Evolutionary conservation across 2,113 vertebrate species (phyloP).

Genomic region (Xiphophorus hellerii): DNA sequence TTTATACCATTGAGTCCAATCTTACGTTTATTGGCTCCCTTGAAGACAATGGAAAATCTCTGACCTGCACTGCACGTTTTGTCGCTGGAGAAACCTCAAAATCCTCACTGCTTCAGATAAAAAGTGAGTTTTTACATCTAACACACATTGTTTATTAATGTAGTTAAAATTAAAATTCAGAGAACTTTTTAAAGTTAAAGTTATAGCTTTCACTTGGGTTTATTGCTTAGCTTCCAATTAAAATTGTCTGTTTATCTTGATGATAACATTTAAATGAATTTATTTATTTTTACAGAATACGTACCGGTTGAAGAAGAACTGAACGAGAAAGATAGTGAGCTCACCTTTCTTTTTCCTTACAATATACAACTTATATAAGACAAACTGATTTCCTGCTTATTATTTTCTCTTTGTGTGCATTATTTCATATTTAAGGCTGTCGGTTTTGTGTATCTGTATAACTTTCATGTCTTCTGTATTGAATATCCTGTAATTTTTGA

Average conservation of each 20-base stretch:
- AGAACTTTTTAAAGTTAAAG: background rate
- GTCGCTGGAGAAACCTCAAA: slow-evolving; percentile 26
- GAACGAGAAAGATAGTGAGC: slow-evolving; percentile 31
- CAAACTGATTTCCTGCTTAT: background rate
- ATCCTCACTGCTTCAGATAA: slow-evolving; percentile 47
- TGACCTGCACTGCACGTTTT: slow-evolving; percentile 64
- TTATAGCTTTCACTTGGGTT: background rate
- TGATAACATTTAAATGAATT: background rate
- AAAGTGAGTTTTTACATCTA: slow-evolving; percentile 49
- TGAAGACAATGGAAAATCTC: slow-evolving; percentile 46
- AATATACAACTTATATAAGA: background rate
- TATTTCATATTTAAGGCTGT: background rate
- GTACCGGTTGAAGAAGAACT: slow-evolving; percentile 11
- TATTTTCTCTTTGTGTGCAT: background rate
- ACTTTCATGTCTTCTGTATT: background rate
- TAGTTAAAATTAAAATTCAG: background rate
- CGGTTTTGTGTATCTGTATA: background rate
- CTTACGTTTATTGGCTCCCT: slow-evolving; percentile 62
- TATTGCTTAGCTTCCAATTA: background rate
- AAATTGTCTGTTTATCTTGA: background rate
- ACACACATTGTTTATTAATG: background rate
- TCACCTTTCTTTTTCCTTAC: background rate
- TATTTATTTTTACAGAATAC: slow-evolving; percentile 44
- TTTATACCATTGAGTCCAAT: slow-evolving; percentile 40
- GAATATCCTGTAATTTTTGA: background rate